phyloP scores from a whole-genome alignment of 23 tunicate genomes.

The Botrylloides violaceus region DNA sequence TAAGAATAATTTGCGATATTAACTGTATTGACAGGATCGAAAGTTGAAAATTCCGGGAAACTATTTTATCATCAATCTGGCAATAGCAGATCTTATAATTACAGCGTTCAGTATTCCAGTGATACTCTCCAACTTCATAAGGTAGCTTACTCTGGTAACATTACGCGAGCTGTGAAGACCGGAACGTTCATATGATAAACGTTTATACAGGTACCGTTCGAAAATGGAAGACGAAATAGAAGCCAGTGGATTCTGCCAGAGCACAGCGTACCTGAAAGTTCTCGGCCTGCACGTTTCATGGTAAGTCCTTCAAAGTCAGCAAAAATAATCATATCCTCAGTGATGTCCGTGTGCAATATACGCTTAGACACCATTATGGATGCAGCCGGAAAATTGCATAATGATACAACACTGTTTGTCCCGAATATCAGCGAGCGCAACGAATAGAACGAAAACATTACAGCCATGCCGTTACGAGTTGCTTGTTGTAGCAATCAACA shows the following conservation, averaged over 20 bases:
- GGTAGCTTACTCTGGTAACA: constrained; percentile 8
- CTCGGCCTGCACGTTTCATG: constrained; percentile 42
- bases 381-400: no score
- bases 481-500: no score
- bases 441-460: no score
- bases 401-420: no score
- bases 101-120: constrained; percentile 32
- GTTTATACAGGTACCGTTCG: background rate
- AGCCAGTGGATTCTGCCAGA: constrained; percentile 16
- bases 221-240: background rate
- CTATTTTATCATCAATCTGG: constrained; percentile 34
- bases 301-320: constrained; percentile 12
- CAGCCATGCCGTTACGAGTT: no score
- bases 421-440: no score
- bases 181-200: background rate
- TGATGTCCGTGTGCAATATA: background rate
- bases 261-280: constrained; percentile 26
- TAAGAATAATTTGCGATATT: no score
- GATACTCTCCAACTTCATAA: constrained; percentile 18
- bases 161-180: no score
- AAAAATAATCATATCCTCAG: background rate
- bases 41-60: constrained; percentile 32
- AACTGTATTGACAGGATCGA: constrained; percentile 19
- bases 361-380: no score
- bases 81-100: constrained; percentile 28